A percentile compares a stretch with the other conserved stretches of the same genome.
These are phyloP conservation scores for Geothlypis trichas DNA, from an alignment of 2,113 vertebrate genomes.

Conservation along the genomic window DNA sequence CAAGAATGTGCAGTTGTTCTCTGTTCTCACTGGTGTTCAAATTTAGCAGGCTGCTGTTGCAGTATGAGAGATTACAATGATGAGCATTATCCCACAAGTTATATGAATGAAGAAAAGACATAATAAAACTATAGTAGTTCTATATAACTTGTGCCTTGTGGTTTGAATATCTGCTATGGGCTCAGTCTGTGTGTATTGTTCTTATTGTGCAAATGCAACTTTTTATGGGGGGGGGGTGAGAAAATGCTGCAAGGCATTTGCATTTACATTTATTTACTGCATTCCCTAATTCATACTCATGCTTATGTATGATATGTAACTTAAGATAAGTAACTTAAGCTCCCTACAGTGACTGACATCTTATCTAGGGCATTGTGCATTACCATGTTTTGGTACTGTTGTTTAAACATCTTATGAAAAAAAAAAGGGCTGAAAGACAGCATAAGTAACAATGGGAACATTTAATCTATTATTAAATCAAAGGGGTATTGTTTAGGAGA, in stretches of 20 bases:
- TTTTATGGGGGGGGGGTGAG: background rate
- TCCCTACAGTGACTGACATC: background rate
- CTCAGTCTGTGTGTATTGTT: background rate
- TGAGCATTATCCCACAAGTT: slow-evolving; percentile 9
- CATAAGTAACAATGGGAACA: background rate
- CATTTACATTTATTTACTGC: background rate
- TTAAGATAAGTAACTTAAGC: background rate
- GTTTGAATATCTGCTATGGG: background rate
- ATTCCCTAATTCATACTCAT: background rate
- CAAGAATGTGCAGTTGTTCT: slow-evolving; percentile 23
- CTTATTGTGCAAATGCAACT: background rate
- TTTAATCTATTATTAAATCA: background rate
- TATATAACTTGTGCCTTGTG: background rate
- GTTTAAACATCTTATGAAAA: background rate
- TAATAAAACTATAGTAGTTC: background rate
- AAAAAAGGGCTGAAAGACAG: background rate
- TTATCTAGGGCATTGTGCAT: background rate
- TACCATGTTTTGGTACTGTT: background rate
- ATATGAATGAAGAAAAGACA: background rate
- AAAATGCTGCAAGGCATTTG: background rate
- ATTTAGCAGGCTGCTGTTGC: slow-evolving; percentile 6
- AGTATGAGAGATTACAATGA: slow-evolving; percentile 5
- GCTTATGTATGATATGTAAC: too few relatives aligned
- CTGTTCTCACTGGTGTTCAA: background rate
- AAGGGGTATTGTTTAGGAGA: background rate